Percentiles rank a stretch among this genome's conserved stretches.
These are phyloP conservation scores for Sebastes umbrosus DNA, from an alignment of 2,797 vertebrate genomes.

Conservation along the genomic window DNA sequence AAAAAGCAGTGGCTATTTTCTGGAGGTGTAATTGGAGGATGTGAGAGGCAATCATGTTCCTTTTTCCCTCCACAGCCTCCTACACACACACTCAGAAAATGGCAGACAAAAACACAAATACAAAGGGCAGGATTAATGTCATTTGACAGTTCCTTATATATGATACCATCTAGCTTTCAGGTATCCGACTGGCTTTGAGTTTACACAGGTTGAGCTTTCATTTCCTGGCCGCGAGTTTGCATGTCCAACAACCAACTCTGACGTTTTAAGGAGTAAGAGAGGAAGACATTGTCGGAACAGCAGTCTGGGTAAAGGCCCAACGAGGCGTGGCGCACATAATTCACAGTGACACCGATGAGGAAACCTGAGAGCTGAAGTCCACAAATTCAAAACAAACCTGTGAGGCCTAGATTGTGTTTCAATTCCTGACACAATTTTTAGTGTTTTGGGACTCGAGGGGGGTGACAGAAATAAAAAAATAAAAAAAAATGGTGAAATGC, in stretches of 20 bases:
- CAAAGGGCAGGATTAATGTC: slow-evolving; percentile 61
- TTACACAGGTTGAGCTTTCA: slow-evolving; percentile 78
- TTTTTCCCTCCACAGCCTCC: slow-evolving; percentile 36
- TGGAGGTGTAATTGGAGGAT: slow-evolving; percentile 52
- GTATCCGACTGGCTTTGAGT: slow-evolving; percentile 67
- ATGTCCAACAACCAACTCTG: slow-evolving; percentile 62
- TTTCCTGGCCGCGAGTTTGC: slow-evolving; percentile 72
- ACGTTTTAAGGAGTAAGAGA: slow-evolving; percentile 69
- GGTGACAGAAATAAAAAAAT: slow-evolving; percentile 3
- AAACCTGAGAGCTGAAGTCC: slow-evolving; percentile 67
- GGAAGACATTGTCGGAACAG: slow-evolving; percentile 67
- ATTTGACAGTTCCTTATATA: slow-evolving; percentile 71
- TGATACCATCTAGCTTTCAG: slow-evolving; percentile 75
- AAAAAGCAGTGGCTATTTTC: slow-evolving; percentile 19
- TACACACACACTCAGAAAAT: slow-evolving; percentile 22
- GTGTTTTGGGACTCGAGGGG: slow-evolving; percentile 11
- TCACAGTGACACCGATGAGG: slow-evolving; percentile 74
- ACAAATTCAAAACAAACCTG: slow-evolving; percentile 68
- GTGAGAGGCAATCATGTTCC: slow-evolving; percentile 47
- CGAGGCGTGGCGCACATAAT: slow-evolving; percentile 69
- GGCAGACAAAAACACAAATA: slow-evolving; percentile 59
- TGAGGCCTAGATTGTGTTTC: slow-evolving; percentile 41
- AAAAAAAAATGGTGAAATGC: slow-evolving; percentile 57
- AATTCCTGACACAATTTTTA: slow-evolving; percentile 48
- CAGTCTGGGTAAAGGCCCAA: slow-evolving; percentile 60